Percentiles rank a stretch among this genome's conserved stretches.
phyloP scores from a whole-genome alignment of 2,888 invertebrate species.

The Thera britannica region DNA sequence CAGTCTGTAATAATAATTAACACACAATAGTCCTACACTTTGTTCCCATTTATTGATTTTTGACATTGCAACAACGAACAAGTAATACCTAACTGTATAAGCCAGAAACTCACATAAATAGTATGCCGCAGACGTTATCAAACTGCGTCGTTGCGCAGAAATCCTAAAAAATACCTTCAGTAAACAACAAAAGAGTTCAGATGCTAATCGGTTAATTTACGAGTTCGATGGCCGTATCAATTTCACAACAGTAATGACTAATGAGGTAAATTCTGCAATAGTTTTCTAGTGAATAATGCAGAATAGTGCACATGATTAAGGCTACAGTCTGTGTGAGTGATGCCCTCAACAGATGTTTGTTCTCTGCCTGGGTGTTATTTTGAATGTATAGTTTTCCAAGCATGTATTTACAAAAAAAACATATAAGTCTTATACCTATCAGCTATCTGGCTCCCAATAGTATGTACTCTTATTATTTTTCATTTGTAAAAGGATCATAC shows the following conservation, averaged over 20 bases:
- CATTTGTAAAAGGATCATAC: no score
- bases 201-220: conserved; percentile 20
- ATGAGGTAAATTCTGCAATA: not conserved
- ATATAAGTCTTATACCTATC: no score
- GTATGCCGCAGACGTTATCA: conserved; percentile 8
- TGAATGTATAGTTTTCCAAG: no score
- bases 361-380: no score
- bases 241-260: conserved; percentile 15
- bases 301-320: no score
- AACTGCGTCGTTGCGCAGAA: conserved; percentile 20
- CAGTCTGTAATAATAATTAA: conserved; percentile 33
- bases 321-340: no score
- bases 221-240: conserved; percentile 22
- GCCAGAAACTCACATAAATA: not conserved
- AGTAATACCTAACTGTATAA: conserved; percentile 5
- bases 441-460: no score
- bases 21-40: conserved; percentile 47
- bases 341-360: no score
- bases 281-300: no score
- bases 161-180: conserved; percentile 4
- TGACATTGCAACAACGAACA: conserved; percentile 13
- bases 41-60: conserved; percentile 32
- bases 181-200: conserved; percentile 19
- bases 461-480: no score
- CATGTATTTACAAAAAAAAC: no score